Percentiles rank a stretch among this genome's conserved stretches.
Conservation (phyloP, 2,888 invertebrate species). For the Leptopilina myrica region DNA sequence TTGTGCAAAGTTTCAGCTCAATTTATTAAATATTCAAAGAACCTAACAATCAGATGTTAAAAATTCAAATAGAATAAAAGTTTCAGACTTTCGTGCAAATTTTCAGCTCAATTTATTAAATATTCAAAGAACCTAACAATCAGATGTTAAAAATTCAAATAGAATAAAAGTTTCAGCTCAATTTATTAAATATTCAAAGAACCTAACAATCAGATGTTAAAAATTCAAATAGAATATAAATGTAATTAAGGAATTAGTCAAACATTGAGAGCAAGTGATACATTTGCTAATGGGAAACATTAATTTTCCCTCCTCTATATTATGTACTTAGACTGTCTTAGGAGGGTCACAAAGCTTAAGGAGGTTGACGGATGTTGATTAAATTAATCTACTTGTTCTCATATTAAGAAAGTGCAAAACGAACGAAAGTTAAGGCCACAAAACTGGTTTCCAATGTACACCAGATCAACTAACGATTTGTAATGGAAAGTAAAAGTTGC, state of each 20-base stretch:
- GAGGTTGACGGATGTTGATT: conserved; percentile 23
- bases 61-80: too few relatives aligned
- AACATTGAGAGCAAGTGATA: not conserved
- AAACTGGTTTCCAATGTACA: not conserved
- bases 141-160: too few relatives aligned
- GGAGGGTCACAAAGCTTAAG: not conserved
- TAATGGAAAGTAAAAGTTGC: conserved; percentile 7
- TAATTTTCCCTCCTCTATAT: not conserved
- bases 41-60: too few relatives aligned
- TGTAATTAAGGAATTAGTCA: not conserved
- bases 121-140: too few relatives aligned
- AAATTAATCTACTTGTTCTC: conserved; percentile 13
- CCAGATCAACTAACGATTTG: not conserved
- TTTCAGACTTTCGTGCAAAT: too few relatives aligned
- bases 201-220: too few relatives aligned
- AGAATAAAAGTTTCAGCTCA: too few relatives aligned
- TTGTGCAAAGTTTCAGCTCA: too few relatives aligned
- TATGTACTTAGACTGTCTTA: not conserved
- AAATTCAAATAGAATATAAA: too few relatives aligned
- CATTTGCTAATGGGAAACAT: not conserved
- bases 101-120: too few relatives aligned
- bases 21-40: too few relatives aligned
- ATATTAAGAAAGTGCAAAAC: conserved; percentile 14
- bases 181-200: too few relatives aligned
- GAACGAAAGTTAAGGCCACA: not conserved